Evolutionary conservation across 2,888 invertebrate genomes (phyloP).

Genomic region (Scelioninae gen. 1): DNA sequence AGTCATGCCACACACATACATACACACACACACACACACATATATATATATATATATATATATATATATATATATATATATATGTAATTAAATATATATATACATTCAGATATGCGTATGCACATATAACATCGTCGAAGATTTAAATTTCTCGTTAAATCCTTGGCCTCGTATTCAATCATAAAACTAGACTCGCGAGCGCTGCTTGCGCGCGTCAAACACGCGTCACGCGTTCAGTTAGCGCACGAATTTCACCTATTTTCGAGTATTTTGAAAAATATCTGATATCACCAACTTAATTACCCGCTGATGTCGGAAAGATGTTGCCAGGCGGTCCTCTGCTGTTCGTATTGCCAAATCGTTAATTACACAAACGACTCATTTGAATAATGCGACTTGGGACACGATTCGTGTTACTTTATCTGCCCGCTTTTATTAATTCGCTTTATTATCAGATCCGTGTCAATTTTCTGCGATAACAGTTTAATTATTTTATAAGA

Average conservation of each 20-base stretch:
- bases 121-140: constrained; percentile 52
- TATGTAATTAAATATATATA: too few species aligned
- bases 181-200: constrained; percentile 47
- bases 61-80: too few species aligned
- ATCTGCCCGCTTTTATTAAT: constrained; percentile 37
- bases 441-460: constrained; percentile 42
- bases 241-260: constrained; percentile 15
- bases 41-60: too few species aligned
- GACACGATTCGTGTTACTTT: constrained; percentile 26
- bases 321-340: constrained; percentile 35
- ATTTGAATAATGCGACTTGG: constrained; percentile 52
- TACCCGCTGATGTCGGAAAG: constrained; percentile 15
- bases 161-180: constrained; percentile 69
- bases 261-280: constrained; percentile 21
- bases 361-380: constrained; percentile 50
- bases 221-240: constrained; percentile 31
- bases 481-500: constrained; percentile 35
- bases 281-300: constrained; percentile 23
- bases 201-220: constrained; percentile 52
- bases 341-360: constrained; percentile 31
- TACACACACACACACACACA: too few species aligned
- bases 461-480: constrained; percentile 35
- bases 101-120: not conserved
- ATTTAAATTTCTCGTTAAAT: constrained; percentile 68
- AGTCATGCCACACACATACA: too few species aligned